Evolutionary conservation across 2,888 invertebrate species (phyloP).

Genomic region (Flabesymbios commensalis): DNA sequence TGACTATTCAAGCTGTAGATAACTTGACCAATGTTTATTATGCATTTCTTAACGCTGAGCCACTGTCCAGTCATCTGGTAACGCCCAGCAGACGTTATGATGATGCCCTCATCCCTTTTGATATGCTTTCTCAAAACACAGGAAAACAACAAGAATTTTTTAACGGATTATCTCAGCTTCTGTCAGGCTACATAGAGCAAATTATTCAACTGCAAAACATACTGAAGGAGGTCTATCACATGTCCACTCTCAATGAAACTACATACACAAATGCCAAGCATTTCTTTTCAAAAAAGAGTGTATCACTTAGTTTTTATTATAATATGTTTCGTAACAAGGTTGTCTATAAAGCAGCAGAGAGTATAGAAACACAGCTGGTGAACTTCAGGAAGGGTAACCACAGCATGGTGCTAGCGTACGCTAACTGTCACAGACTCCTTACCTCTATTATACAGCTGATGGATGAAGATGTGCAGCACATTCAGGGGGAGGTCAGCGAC

Average conservation of each 20-base stretch:
- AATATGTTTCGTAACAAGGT: conserved; percentile 16
- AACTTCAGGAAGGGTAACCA: conserved; percentile 12
- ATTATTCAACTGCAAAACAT: conserved; percentile 12
- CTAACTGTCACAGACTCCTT: neutral
- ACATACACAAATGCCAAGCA: neutral
- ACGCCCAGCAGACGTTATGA: conserved; percentile 30
- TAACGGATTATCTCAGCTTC: conserved; percentile 17
- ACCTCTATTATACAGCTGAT: neutral
- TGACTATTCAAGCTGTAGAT: conserved; percentile 21
- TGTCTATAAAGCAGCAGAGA: conserved; percentile 1
- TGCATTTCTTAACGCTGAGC: conserved; percentile 18
- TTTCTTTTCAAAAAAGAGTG: conserved; percentile 4
- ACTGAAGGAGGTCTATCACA: conserved; percentile 16
- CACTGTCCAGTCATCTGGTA: neutral
- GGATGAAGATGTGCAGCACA: neutral
- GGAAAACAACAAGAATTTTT: conserved; percentile 7
- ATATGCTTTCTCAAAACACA: conserved; percentile 1
- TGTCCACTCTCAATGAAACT: conserved; percentile 19
- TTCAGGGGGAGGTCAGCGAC: conserved; percentile 1
- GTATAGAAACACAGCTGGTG: conserved; percentile 1
- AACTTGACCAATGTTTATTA: conserved; percentile 23
- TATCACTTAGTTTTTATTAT: conserved; percentile 1
- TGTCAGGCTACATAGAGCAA: conserved; percentile 17
- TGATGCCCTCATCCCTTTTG: conserved; percentile 16
- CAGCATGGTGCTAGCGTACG: neutral